phyloP scores from a whole-genome alignment of 2,797 vertebrate species.

The Todus mexicanus region DNA sequence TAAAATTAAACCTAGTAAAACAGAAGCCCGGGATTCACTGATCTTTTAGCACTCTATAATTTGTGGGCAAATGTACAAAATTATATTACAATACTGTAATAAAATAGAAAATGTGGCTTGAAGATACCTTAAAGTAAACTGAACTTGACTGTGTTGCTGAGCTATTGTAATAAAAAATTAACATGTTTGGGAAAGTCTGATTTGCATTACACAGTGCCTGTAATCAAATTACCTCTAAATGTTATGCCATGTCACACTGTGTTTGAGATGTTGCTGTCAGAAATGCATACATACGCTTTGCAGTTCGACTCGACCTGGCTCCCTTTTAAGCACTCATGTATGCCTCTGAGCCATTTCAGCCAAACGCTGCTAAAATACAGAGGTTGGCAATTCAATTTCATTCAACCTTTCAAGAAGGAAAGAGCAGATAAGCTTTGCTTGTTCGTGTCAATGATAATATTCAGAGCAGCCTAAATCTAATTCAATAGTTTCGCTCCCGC shows the following conservation, averaged over 20 bases:
- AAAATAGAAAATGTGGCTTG: neutral
- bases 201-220: slow-evolving; percentile 60
- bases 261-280: slow-evolving; percentile 59
- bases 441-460: slow-evolving; percentile 54
- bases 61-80: neutral
- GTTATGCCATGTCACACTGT: slow-evolving; percentile 35
- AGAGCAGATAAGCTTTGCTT: slow-evolving; percentile 66
- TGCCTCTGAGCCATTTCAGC: slow-evolving; percentile 58
- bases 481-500: slow-evolving; percentile 38
- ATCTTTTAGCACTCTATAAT: neutral
- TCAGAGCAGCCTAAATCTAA: slow-evolving; percentile 53
- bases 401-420: slow-evolving; percentile 71
- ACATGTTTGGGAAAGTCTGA: slow-evolving; percentile 46
- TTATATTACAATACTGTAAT: neutral
- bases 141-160: neutral
- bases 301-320: slow-evolving; percentile 43
- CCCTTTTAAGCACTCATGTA: slow-evolving; percentile 49
- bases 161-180: slow-evolving; percentile 46
- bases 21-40: neutral
- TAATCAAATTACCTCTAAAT: slow-evolving; percentile 67
- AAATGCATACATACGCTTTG: neutral
- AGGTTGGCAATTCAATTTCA: slow-evolving; percentile 63
- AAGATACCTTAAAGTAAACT: neutral
- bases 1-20: slow-evolving; percentile 17
- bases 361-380: slow-evolving; percentile 65